Evolutionary conservation across 1,140 invertebrate species (phyloP).

Genomic region (Habropoda laboriosa): DNA sequence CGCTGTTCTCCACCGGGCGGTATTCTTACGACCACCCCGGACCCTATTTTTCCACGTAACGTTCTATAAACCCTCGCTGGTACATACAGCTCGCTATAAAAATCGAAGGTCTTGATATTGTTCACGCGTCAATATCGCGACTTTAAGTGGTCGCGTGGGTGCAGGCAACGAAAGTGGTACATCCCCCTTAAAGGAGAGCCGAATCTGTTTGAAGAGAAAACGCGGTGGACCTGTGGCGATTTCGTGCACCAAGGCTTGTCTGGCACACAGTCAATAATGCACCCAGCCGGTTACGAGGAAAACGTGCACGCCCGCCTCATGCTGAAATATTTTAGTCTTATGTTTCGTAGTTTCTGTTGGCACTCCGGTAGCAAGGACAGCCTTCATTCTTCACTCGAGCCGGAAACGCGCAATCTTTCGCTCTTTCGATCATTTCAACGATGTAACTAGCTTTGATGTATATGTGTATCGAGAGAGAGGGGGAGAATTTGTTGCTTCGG

Average conservation of each 20-base stretch:
- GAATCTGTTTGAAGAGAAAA: not conserved
- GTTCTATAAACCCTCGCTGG: conserved; percentile 1
- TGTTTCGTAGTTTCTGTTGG: conserved; percentile 60
- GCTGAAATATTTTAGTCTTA: conserved; percentile 62
- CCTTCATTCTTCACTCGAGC: conserved; percentile 43
- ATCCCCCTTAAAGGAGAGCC: conserved; percentile 26
- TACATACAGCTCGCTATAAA: not conserved
- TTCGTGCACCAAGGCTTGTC: conserved; percentile 14
- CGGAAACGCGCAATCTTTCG: conserved; percentile 36
- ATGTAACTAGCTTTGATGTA: not conserved
- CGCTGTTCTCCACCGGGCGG: not conserved
- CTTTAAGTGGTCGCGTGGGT: conserved; percentile 11
- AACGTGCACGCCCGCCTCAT: conserved; percentile 21
- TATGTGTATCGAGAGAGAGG: not conserved
- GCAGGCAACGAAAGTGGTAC: conserved; percentile 2
- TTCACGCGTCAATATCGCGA: not conserved
- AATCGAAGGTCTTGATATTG: conserved; percentile 33
- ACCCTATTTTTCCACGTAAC: not conserved
- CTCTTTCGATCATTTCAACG: not conserved
- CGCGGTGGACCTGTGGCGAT: conserved; percentile 12
- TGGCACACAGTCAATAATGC: conserved; percentile 62
- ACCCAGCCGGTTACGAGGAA: conserved; percentile 9
- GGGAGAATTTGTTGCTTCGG: too few species aligned
- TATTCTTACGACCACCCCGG: not conserved
- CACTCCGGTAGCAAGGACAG: conserved; percentile 47